These are phyloP conservation scores for Oplegnathus fasciatus DNA, from an alignment of 2,113 vertebrate genomes.

Conservation along the genomic window DNA sequence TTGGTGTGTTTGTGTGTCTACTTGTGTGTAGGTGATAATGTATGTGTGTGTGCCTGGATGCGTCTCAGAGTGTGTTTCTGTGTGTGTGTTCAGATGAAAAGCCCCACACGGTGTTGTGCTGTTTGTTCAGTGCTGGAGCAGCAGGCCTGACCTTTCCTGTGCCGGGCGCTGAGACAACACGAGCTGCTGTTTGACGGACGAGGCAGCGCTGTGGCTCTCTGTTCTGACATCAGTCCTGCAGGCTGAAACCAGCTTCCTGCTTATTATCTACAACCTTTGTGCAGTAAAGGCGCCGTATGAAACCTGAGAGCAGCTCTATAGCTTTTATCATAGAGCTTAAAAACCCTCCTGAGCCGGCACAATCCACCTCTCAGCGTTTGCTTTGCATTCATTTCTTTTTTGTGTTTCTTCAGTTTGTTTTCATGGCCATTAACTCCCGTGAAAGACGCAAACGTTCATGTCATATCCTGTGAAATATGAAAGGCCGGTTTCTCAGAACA, in stretches of 20 bases:
- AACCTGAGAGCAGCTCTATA: constrained; percentile 46
- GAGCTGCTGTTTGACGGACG: constrained; percentile 54
- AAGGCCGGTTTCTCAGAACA: not conserved
- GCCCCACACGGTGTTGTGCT: constrained; percentile 39
- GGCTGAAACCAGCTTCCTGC: constrained; percentile 41
- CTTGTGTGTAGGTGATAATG: not conserved
- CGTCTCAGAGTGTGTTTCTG: constrained; percentile 5
- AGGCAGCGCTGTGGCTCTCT: not conserved
- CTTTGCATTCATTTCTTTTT: constrained; percentile 31
- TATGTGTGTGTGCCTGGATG: not conserved
- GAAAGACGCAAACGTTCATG: constrained; percentile 8
- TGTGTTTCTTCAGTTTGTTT: constrained; percentile 23
- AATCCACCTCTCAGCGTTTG: constrained; percentile 8
- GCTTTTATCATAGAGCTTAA: constrained; percentile 15
- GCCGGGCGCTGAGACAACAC: constrained; percentile 52
- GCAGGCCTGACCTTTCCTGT: constrained; percentile 73
- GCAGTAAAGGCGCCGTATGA: constrained; percentile 19
- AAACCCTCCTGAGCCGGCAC: constrained; percentile 28
- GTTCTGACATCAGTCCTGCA: constrained; percentile 55
- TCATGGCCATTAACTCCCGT: constrained; percentile 27
- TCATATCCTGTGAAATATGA: not conserved
- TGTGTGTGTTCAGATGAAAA: constrained; percentile 20
- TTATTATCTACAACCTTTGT: constrained; percentile 47
- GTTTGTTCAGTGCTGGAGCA: constrained; percentile 67
- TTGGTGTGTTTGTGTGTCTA: constrained; percentile 25